phyloP scores from a whole-genome alignment of 2,113 vertebrate genomes.

The Lophochroa leadbeateri region DNA sequence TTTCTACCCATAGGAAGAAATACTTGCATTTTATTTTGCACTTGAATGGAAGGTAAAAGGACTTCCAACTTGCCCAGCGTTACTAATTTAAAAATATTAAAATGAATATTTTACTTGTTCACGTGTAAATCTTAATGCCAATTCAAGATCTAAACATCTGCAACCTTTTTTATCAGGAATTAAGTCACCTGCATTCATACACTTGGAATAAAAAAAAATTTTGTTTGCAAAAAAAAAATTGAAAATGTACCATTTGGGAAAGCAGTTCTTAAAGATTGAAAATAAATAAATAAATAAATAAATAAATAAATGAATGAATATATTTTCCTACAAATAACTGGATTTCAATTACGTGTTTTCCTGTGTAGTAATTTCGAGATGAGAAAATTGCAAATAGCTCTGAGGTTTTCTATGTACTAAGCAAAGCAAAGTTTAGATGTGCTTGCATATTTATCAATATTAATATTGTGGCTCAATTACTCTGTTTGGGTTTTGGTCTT shows the following conservation, averaged over 20 bases:
- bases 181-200: background rate
- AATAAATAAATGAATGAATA: no score
- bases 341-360: background rate
- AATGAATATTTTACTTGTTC: background rate
- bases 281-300: background rate
- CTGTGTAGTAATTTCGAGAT: background rate
- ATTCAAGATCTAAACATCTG: background rate
- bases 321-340: background rate
- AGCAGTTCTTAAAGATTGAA: background rate
- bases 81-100: background rate
- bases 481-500: background rate
- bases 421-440: background rate
- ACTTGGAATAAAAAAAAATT: background rate
- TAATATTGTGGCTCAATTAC: background rate
- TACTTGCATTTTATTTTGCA: background rate
- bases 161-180: background rate
- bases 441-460: background rate
- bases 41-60: background rate
- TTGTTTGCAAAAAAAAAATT: background rate
- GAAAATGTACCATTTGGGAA: background rate
- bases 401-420: background rate
- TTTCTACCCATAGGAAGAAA: background rate
- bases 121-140: background rate
- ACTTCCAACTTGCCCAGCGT: background rate
- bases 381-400: background rate